Evolutionary conservation across 2,113 vertebrate genomes (phyloP).

Genomic region (Leuciscus idus): DNA sequence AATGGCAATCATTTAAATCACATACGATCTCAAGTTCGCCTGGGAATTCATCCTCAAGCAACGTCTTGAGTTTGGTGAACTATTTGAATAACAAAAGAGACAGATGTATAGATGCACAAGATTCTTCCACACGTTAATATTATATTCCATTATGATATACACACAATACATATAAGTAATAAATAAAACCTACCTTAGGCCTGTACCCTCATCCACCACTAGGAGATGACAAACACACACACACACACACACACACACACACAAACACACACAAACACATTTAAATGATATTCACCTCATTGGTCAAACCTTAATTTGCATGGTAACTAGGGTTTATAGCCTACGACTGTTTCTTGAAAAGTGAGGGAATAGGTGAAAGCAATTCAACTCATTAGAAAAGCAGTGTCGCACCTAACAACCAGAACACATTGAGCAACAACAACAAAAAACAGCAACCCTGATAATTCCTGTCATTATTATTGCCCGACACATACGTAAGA

Average conservation of each 20-base stretch:
- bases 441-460: background rate
- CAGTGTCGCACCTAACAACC: background rate
- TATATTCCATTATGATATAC: background rate
- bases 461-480: background rate
- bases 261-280: constrained; percentile 9
- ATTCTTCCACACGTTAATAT: background rate
- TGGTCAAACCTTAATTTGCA: background rate
- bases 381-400: background rate
- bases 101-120: too few species aligned
- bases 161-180: background rate
- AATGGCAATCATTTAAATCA: background rate
- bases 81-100: constrained; percentile 15
- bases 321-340: background rate
- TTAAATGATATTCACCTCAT: background rate
- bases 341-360: background rate
- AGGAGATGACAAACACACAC: background rate
- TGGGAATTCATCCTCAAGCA: constrained; percentile 64
- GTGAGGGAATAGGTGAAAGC: background rate
- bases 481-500: background rate
- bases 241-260: background rate
- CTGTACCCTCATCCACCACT: constrained; percentile 68
- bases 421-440: background rate
- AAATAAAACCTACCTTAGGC: constrained; percentile 56
- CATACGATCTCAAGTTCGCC: constrained; percentile 64
- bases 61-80: constrained; percentile 60